Evolutionary conservation across 2,797 vertebrate genomes (phyloP).

Genomic region (Neosalanx taihuensis): DNA sequence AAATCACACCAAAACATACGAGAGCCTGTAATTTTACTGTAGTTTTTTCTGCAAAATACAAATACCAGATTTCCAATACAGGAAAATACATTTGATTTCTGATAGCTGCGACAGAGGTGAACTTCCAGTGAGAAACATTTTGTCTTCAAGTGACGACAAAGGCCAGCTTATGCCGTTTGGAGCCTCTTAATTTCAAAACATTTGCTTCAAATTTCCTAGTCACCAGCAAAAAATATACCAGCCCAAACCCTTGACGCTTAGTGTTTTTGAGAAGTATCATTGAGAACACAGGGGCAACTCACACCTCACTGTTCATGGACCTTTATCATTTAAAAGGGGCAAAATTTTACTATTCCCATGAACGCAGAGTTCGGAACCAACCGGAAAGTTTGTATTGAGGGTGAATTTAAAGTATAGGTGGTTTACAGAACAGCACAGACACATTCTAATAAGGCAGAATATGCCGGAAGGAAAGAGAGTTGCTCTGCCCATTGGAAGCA

Average conservation of each 20-base stretch:
- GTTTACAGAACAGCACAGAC: constrained; percentile 61
- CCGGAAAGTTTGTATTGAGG: constrained; percentile 40
- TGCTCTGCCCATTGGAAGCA: constrained; percentile 33
- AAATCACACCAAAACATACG: constrained; percentile 71
- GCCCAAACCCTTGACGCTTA: constrained; percentile 8
- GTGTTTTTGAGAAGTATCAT: constrained; percentile 44
- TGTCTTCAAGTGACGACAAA: constrained; percentile 92
- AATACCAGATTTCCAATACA: constrained; percentile 87
- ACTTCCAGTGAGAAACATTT: constrained; percentile 83
- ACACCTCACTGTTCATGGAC: not conserved
- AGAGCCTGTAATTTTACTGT: constrained; percentile 92
- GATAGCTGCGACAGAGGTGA: constrained; percentile 84
- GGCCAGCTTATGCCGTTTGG: constrained; percentile 96
- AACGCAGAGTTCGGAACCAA: not conserved
- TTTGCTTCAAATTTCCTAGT: constrained; percentile 79
- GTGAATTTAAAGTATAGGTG: constrained; percentile 74
- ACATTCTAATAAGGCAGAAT: constrained; percentile 39
- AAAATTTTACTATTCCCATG: not conserved
- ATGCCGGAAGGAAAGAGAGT: constrained; percentile 31
- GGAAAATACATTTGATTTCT: constrained; percentile 81
- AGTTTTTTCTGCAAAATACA: constrained; percentile 95
- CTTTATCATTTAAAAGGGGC: not conserved
- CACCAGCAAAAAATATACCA: constrained; percentile 34
- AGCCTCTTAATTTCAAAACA: constrained; percentile 72
- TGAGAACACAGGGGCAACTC: not conserved